Conservation (phyloP, 2,888 invertebrate species). For the Dolomedes plantarius region DNA sequence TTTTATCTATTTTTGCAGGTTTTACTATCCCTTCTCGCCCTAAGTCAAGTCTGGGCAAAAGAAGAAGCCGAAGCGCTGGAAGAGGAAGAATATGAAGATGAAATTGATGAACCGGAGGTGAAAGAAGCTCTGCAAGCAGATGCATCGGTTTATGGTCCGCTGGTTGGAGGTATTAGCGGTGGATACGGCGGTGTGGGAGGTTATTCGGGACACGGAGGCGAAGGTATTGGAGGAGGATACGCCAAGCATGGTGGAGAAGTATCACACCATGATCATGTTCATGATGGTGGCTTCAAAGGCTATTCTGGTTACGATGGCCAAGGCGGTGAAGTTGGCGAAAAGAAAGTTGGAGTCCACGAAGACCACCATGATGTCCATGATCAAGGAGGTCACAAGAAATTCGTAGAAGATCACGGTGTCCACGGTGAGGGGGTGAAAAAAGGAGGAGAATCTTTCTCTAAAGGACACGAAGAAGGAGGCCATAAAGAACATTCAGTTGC, state of each 20-base stretch:
- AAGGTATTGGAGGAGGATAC: conserved; percentile 42
- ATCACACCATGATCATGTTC: conserved; percentile 40
- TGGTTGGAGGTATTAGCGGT: conserved; percentile 9
- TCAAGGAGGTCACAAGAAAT: conserved; percentile 58
- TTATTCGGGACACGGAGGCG: conserved; percentile 45
- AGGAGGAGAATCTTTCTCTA: conserved; percentile 49
- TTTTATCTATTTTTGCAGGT: conserved; percentile 19
- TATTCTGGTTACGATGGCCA: conserved; percentile 55
- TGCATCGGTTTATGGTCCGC: conserved; percentile 52
- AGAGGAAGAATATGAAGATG: conserved; percentile 56
- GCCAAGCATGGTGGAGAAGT: conserved; percentile 32
- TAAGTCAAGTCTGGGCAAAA: conserved; percentile 16
- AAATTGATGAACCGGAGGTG: conserved; percentile 24
- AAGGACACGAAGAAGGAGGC: conserved; percentile 49
- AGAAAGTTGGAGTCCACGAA: conserved; percentile 47
- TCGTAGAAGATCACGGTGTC: conserved; percentile 44
- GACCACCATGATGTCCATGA: conserved; percentile 38
- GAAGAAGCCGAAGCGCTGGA: conserved; percentile 24
- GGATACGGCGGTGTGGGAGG: conserved; percentile 29
- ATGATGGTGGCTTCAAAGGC: conserved; percentile 56
- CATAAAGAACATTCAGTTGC: conserved; percentile 45
- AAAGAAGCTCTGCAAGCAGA: conserved; percentile 58
- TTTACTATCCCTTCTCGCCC: conserved; percentile 9
- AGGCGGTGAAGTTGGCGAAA: conserved; percentile 50
- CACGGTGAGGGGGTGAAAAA: conserved; percentile 65